These are phyloP conservation scores for Pogonocherus hispidulus DNA, from an alignment of 2,888 invertebrate genomes.

Conservation along the genomic window DNA sequence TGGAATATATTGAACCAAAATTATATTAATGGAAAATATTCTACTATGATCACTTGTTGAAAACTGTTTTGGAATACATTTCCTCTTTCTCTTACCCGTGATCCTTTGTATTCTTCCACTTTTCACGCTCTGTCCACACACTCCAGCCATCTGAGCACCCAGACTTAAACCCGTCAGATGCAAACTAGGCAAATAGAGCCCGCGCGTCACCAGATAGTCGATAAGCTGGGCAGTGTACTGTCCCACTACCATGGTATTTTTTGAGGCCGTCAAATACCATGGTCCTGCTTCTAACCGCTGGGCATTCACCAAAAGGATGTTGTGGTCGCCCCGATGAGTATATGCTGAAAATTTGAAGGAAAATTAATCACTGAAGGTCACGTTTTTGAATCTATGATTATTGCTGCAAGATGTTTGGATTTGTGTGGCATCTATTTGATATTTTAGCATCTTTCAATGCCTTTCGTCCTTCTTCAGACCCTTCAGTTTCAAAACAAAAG, in stretches of 20 bases:
- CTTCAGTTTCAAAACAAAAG: too few relatives aligned
- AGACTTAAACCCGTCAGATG: constrained; percentile 76
- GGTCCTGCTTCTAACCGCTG: constrained; percentile 74
- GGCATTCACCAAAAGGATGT: constrained; percentile 75
- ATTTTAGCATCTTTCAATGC: too few relatives aligned
- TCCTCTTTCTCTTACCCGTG: constrained; percentile 67
- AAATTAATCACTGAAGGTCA: background rate
- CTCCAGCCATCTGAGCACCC: constrained; percentile 77
- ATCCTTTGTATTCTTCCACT: constrained; percentile 73
- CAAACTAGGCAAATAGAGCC: constrained; percentile 71
- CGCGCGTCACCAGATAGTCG: constrained; percentile 74
- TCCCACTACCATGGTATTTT: constrained; percentile 76
- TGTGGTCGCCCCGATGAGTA: constrained; percentile 72
- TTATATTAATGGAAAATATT: too few relatives aligned
- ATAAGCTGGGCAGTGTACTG: constrained; percentile 73
- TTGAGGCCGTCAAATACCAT: constrained; percentile 74
- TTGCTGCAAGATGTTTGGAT: too few relatives aligned
- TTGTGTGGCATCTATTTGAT: too few relatives aligned
- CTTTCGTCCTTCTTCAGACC: too few relatives aligned
- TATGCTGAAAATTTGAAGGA: constrained; percentile 68
- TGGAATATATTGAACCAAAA: too few relatives aligned
- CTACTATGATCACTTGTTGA: too few relatives aligned
- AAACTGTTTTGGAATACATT: too few relatives aligned
- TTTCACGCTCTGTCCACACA: constrained; percentile 72
- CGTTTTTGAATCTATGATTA: too few relatives aligned